These are phyloP conservation scores for Leptinotarsa defecta DNA, from an alignment of 1,140 invertebrate genomes.

Conservation along the genomic window DNA sequence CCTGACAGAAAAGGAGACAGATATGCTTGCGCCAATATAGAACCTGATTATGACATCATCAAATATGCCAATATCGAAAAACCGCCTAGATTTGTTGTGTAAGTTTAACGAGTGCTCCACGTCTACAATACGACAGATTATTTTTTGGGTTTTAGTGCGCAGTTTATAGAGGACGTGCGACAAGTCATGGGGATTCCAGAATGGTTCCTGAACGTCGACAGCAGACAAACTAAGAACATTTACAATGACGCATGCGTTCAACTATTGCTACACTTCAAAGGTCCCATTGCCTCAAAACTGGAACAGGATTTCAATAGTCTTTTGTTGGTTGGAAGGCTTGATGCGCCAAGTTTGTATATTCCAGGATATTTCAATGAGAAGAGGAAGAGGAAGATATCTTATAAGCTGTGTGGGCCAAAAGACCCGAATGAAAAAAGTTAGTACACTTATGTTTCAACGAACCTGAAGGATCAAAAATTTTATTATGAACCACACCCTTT, in stretches of 20 bases:
- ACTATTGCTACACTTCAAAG: slow-evolving; percentile 85
- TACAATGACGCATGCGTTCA: slow-evolving; percentile 84
- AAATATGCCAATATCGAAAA: slow-evolving; percentile 88
- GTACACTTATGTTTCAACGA: background rate
- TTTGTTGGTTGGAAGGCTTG: slow-evolving; percentile 72
- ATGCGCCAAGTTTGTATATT: slow-evolving; percentile 75
- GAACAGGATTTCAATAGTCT: slow-evolving; percentile 79
- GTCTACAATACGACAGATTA: background rate
- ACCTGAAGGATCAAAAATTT: too few species aligned
- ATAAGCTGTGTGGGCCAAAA: slow-evolving; percentile 73
- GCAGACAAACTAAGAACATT: slow-evolving; percentile 75
- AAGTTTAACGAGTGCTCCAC: slow-evolving; percentile 56
- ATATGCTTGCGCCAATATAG: slow-evolving; percentile 90
- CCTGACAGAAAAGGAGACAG: slow-evolving; percentile 71
- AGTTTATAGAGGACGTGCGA: slow-evolving; percentile 83
- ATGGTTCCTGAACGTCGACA: slow-evolving; percentile 88
- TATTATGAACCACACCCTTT: too few species aligned
- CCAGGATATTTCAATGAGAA: slow-evolving; percentile 76
- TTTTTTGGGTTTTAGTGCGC: slow-evolving; percentile 62
- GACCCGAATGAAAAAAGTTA: slow-evolving; percentile 70
- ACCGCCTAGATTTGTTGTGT: slow-evolving; percentile 86
- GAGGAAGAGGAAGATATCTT: slow-evolving; percentile 70
- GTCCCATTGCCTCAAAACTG: slow-evolving; percentile 74
- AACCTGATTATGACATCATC: slow-evolving; percentile 87
- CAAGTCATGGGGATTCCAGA: slow-evolving; percentile 83